Evolutionary conservation across 2,888 invertebrate species (phyloP).

Genomic region (Pyrocoelia pectoralis): DNA sequence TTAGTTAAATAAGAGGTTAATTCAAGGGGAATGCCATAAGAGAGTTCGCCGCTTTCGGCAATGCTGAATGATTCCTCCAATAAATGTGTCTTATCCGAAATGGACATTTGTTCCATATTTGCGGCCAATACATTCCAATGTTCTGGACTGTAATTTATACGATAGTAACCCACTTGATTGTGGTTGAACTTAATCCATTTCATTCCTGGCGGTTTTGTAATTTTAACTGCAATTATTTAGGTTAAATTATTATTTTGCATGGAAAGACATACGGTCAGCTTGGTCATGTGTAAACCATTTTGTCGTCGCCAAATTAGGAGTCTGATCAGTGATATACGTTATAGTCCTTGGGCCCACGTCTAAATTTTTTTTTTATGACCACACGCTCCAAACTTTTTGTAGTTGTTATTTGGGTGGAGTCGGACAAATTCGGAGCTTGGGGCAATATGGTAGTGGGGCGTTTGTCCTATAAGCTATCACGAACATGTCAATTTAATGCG

Average conservation of each 20-base stretch:
- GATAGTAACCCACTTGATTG: conserved; percentile 86
- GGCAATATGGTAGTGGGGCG: too few relatives aligned
- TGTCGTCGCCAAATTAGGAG: background rate
- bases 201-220: conserved; percentile 60
- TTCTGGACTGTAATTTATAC: conserved; percentile 79
- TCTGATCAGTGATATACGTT: conserved; percentile 68
- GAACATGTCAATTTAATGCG: too few relatives aligned
- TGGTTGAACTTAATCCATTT: conserved; percentile 87
- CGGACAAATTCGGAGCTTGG: too few relatives aligned
- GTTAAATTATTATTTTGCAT: background rate
- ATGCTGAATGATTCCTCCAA: conserved; percentile 84
- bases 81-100: conserved; percentile 79
- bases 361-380: too few relatives aligned
- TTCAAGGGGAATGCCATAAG: conserved; percentile 73
- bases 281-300: conserved; percentile 49
- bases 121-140: conserved; percentile 69
- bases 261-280: conserved; percentile 60
- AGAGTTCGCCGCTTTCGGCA: conserved; percentile 71
- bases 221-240: conserved; percentile 54
- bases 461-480: too few relatives aligned
- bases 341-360: too few relatives aligned
- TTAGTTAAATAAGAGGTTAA: conserved; percentile 72
- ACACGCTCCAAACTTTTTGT: too few relatives aligned
- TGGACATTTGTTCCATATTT: conserved; percentile 59
- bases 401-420: too few relatives aligned